Percentiles rank a stretch among this genome's conserved stretches.
These are phyloP conservation scores for Lepisosteus oculatus DNA, from an alignment of 2,113 vertebrate genomes.

Conservation along the genomic window DNA sequence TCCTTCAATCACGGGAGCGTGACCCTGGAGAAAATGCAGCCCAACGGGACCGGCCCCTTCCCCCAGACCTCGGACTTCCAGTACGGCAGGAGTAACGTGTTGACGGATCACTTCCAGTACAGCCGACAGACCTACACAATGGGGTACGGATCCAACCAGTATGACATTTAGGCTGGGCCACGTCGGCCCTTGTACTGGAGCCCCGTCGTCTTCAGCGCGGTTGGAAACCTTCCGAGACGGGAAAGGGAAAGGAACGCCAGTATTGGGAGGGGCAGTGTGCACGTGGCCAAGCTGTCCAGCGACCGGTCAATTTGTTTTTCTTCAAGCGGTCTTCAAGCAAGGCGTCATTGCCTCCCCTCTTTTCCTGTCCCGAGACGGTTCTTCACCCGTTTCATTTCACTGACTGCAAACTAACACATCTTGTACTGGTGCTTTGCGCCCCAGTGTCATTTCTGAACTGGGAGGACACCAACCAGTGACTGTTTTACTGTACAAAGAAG, in stretches of 20 bases:
- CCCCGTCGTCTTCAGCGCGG: slow-evolving; percentile 1
- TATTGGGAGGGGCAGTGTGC: slow-evolving; percentile 5
- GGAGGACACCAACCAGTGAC: no score
- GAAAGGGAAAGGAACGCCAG: slow-evolving; percentile 32
- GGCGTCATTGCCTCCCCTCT: no score
- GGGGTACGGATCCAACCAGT: slow-evolving; percentile 69
- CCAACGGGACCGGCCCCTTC: slow-evolving; percentile 74
- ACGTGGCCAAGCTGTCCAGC: no score
- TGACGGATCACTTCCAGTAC: slow-evolving; percentile 89
- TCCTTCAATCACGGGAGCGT: slow-evolving; percentile 57
- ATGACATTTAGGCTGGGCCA: slow-evolving; percentile 75
- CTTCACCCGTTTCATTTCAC: no score
- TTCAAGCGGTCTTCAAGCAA: no score
- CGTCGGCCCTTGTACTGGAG: slow-evolving; percentile 28
- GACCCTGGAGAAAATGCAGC: slow-evolving; percentile 65
- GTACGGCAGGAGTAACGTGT: slow-evolving; percentile 67
- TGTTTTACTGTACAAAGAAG: no score
- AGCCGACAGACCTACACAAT: slow-evolving; percentile 72
- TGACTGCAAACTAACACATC: no score
- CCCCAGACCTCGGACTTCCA: slow-evolving; percentile 70
- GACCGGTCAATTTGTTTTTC: no score
- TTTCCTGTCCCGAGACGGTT: no score
- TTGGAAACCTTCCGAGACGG: slow-evolving; percentile 26
- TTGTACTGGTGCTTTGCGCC: no score
- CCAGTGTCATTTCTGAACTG: no score